These are phyloP conservation scores for Morpho achilles DNA, from an alignment of 2,888 invertebrate species.

Conservation along the genomic window DNA sequence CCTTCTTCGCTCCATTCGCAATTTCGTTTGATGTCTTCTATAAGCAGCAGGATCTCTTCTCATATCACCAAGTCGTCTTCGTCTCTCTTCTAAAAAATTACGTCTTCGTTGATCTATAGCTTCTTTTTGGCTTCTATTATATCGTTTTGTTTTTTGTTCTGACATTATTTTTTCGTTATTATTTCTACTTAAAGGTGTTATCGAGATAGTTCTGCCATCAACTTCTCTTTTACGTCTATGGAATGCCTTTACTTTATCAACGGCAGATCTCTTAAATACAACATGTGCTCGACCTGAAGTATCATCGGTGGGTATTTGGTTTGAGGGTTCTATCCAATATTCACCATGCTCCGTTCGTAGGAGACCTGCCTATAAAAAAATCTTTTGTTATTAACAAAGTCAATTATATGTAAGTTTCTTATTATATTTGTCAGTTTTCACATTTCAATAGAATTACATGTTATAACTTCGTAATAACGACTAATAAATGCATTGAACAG, in stretches of 20 bases:
- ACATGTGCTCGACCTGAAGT: conserved; percentile 80
- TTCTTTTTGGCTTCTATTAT: conserved; percentile 77
- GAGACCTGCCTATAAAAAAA: conserved; percentile 80
- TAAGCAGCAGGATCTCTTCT: conserved; percentile 62
- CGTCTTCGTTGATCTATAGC: conserved; percentile 66
- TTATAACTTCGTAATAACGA: too few species aligned
- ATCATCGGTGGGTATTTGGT: conserved; percentile 61
- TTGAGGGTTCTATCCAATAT: conserved; percentile 86
- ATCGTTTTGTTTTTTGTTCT: conserved; percentile 65
- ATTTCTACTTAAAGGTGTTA: conserved; percentile 41
- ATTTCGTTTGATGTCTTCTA: conserved; percentile 52
- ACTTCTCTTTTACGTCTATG: conserved; percentile 58
- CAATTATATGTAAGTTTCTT: too few species aligned
- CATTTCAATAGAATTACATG: too few species aligned
- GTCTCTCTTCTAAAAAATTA: conserved; percentile 56
- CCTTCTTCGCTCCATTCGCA: conserved; percentile 58
- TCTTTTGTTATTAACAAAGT: not conserved
- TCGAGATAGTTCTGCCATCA: conserved; percentile 37
- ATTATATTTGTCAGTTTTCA: too few species aligned
- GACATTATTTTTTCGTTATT: conserved; percentile 70
- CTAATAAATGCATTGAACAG: too few species aligned
- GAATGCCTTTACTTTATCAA: conserved; percentile 66
- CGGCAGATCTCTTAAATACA: conserved; percentile 83
- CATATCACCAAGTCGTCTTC: conserved; percentile 54
- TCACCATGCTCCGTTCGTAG: conserved; percentile 82